A percentile compares a stretch with the other conserved stretches of the same genome.
phyloP scores from a whole-genome alignment of 2,113 vertebrate genomes.

The Ahaetulla prasina region DNA sequence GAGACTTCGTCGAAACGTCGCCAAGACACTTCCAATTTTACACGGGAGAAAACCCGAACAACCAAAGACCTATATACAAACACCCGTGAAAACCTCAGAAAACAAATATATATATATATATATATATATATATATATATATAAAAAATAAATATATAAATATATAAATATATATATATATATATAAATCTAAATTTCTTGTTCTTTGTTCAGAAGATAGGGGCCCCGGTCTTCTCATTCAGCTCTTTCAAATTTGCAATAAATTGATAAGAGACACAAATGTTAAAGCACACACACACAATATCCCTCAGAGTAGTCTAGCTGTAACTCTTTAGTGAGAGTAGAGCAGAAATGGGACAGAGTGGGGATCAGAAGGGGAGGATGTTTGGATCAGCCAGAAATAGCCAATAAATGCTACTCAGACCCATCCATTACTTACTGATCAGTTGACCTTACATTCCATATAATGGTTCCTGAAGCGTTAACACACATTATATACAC shows the following conservation, averaged over 20 bases:
- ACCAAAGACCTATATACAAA: too few species aligned
- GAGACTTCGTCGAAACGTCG: too few species aligned
- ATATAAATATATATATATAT: too few species aligned
- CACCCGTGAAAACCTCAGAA: too few species aligned
- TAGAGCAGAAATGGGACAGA: neutral
- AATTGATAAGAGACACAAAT: neutral
- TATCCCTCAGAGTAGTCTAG: neutral
- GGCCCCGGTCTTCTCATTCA: too few species aligned
- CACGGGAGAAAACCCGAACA: too few species aligned
- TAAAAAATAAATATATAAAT: too few species aligned
- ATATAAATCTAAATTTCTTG: too few species aligned
- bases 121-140: too few species aligned
- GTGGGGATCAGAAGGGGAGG: neutral
- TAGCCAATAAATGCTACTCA: neutral
- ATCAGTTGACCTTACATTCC: neutral
- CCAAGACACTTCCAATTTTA: too few species aligned
- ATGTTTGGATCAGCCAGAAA: neutral
- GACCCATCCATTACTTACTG: neutral
- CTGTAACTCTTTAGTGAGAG: neutral
- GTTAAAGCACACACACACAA: neutral
- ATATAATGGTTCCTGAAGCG: neutral
- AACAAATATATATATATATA: too few species aligned
- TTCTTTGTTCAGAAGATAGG: too few species aligned
- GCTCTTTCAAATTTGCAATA: neutral
- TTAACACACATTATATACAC: neutral